These are phyloP conservation scores for Spea hammondii DNA, from an alignment of 2,797 vertebrate species.

Conservation along the genomic window DNA sequence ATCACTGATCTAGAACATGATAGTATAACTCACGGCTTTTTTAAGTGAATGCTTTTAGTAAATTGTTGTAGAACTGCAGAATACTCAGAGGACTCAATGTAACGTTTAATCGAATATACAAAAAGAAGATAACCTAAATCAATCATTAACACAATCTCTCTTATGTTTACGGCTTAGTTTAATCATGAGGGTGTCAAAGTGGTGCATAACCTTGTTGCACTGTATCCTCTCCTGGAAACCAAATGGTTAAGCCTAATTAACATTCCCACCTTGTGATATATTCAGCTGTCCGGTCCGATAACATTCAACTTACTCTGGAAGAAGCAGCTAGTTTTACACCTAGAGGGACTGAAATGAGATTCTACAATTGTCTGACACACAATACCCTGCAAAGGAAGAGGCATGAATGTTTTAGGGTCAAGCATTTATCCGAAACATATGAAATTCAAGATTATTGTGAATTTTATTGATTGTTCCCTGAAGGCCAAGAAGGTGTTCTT, in stretches of 20 bases:
- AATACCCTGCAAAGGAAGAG: slow-evolving; percentile 24
- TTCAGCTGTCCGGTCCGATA: slow-evolving; percentile 6
- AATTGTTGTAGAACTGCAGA: too few relatives aligned
- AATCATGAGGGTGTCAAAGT: not conserved
- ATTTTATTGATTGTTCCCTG: slow-evolving; percentile 40
- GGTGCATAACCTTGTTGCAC: not conserved
- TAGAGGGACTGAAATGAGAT: slow-evolving; percentile 28
- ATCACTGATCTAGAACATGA: too few relatives aligned
- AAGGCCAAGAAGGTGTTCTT: slow-evolving; percentile 25
- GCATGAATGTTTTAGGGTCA: slow-evolving; percentile 31
- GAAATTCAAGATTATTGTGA: slow-evolving; percentile 27
- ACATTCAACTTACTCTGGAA: slow-evolving; percentile 12
- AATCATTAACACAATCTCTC: slow-evolving; percentile 27
- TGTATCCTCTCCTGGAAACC: not conserved
- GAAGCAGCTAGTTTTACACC: slow-evolving; percentile 35
- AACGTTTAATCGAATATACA: too few relatives aligned
- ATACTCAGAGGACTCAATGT: too few relatives aligned
- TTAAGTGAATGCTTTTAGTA: too few relatives aligned
- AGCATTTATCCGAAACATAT: slow-evolving; percentile 28
- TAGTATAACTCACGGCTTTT: too few relatives aligned
- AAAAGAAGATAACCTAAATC: slow-evolving; percentile 36
- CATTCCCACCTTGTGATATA: slow-evolving; percentile 26
- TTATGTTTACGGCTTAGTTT: slow-evolving; percentile 1
- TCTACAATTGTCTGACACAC: slow-evolving; percentile 28
- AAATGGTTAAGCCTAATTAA: slow-evolving; percentile 3